Conservation (phyloP, 2,888 invertebrate genomes). For the Pheosia tremula region DNA sequence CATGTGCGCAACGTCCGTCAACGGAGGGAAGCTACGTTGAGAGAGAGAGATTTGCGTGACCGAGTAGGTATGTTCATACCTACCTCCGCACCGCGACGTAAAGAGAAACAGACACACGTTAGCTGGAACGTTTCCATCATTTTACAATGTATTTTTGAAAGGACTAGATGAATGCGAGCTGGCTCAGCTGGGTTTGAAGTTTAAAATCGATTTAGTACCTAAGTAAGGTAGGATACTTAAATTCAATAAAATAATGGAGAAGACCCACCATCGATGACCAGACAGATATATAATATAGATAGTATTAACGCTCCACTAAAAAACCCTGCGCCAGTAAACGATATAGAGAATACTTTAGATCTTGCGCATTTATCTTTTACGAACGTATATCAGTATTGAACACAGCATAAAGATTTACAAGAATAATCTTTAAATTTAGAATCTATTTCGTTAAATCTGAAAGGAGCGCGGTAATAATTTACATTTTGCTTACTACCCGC, state of each 20-base stretch:
- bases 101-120: slow-evolving; percentile 35
- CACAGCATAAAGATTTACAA: neutral
- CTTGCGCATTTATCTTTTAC: neutral
- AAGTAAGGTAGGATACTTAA: too few relatives aligned
- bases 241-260: too few relatives aligned
- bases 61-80: slow-evolving; percentile 5
- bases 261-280: too few relatives aligned
- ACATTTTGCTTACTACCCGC: slow-evolving; percentile 2
- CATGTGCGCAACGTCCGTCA: slow-evolving; percentile 73
- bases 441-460: slow-evolving; percentile 1
- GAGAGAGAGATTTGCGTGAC: slow-evolving; percentile 40
- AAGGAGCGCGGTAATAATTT: slow-evolving; percentile 1
- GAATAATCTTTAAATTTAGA: neutral
- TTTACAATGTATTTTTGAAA: slow-evolving; percentile 6
- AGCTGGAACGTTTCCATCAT: slow-evolving; percentile 33
- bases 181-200: too few relatives aligned
- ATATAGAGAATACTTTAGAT: neutral
- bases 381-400: neutral
- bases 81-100: slow-evolving; percentile 16
- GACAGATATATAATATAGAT: too few relatives aligned
- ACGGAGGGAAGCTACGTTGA: slow-evolving; percentile 38
- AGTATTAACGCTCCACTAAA: neutral
- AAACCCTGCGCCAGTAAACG: too few relatives aligned
- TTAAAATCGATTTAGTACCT: too few relatives aligned
- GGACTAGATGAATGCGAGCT: neutral